Evolutionary conservation across 2,113 vertebrate genomes (phyloP).

Genomic region (Mellivora capensis): DNA sequence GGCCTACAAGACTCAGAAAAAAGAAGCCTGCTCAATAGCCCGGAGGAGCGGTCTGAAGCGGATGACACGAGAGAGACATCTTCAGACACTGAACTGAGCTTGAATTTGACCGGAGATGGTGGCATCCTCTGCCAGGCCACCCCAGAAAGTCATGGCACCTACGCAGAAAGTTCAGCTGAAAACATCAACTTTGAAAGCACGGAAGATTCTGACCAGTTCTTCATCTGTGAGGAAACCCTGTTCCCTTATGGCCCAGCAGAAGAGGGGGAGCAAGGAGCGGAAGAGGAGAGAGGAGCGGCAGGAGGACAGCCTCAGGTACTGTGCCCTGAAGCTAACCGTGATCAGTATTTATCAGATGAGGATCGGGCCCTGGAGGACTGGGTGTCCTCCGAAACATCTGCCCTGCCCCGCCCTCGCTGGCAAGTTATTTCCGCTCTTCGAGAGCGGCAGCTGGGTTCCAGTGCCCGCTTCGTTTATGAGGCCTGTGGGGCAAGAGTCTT

Average conservation of each 20-base stretch:
- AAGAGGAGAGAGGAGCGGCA: slow-evolving; percentile 70
- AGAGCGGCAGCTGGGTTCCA: slow-evolving; percentile 85
- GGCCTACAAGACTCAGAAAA: slow-evolving; percentile 7
- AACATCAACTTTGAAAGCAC: slow-evolving; percentile 86
- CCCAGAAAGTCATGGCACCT: background rate
- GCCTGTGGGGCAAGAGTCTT: slow-evolving; percentile 89
- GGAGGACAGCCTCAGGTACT: slow-evolving; percentile 38
- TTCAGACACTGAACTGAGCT: slow-evolving; percentile 67
- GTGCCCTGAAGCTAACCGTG: background rate
- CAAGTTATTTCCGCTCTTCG: slow-evolving; percentile 83
- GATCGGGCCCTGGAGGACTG: slow-evolving; percentile 88
- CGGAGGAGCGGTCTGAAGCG: slow-evolving; percentile 8
- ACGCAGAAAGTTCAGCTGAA: slow-evolving; percentile 34
- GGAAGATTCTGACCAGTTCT: slow-evolving; percentile 85
- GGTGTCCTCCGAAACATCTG: slow-evolving; percentile 85
- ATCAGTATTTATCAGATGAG: slow-evolving; percentile 61
- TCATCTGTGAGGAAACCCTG: slow-evolving; percentile 81
- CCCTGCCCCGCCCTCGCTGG: slow-evolving; percentile 84
- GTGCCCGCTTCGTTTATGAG: slow-evolving; percentile 84
- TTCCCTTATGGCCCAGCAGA: slow-evolving; percentile 51
- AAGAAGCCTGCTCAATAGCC: slow-evolving; percentile 61
- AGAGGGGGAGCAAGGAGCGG: background rate
- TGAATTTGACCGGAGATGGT: slow-evolving; percentile 55
- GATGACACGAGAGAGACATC: slow-evolving; percentile 55
- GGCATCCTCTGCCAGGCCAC: background rate